A percentile compares a stretch with the other conserved stretches of the same genome.
Conservation (phyloP, 1,140 invertebrate genomes). For the Cataglyphis hispanica region DNA sequence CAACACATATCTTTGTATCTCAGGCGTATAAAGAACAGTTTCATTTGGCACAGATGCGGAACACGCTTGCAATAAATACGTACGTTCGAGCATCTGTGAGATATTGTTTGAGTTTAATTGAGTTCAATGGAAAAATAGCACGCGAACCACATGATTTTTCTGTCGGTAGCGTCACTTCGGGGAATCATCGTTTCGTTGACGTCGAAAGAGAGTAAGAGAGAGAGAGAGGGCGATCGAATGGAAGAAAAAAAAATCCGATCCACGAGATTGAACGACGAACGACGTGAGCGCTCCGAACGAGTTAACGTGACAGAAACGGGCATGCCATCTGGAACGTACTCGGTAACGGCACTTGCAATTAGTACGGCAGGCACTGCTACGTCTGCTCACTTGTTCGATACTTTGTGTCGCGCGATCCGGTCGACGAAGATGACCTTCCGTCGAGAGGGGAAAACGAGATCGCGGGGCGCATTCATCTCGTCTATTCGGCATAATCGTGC, state of each 20-base stretch:
- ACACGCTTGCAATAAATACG: constrained; percentile 14
- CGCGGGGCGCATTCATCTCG: constrained; percentile 43
- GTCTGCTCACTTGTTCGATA: constrained; percentile 50
- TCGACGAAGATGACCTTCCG: constrained; percentile 71
- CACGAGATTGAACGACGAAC: constrained; percentile 23
- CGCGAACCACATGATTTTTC: constrained; percentile 9
- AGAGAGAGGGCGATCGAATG: not conserved
- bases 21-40: not conserved
- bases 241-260: constrained; percentile 50
- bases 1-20: constrained; percentile 12
- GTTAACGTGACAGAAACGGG: constrained; percentile 71
- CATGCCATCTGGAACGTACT: constrained; percentile 78
- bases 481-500: constrained; percentile 14
- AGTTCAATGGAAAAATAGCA: constrained; percentile 48
- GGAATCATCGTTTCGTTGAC: constrained; percentile 7
- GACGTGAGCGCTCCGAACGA: constrained; percentile 31
- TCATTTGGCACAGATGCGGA: not conserved
- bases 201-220: not conserved
- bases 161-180: not conserved
- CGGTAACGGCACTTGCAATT: constrained; percentile 80
- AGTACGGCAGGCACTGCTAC: constrained; percentile 62
- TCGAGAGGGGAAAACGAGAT: constrained; percentile 69
- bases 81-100: not conserved
- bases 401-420: constrained; percentile 63
- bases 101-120: constrained; percentile 29